A percentile compares a stretch with the other conserved stretches of the same genome.
Conservation (phyloP, 2,113 vertebrate genomes). For the Haplochromis vanheusdeni region DNA sequence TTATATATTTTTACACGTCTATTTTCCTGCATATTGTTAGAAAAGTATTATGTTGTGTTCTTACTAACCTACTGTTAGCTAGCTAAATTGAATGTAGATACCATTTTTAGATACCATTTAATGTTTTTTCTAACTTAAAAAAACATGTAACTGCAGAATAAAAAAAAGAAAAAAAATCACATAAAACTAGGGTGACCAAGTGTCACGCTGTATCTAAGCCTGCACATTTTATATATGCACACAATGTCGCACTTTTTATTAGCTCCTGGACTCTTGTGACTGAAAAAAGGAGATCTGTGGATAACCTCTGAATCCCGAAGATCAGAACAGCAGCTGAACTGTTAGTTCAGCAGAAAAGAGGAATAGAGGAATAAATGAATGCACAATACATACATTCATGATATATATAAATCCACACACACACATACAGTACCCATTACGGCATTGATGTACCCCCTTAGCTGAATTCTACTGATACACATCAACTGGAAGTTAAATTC, state of each 20-base stretch:
- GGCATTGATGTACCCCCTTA: background rate
- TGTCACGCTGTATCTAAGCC: background rate
- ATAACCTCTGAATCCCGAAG: background rate
- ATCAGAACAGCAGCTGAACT: background rate
- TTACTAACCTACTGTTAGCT: background rate
- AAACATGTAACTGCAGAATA: background rate
- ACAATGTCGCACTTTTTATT: background rate
- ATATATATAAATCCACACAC: background rate
- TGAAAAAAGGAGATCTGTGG: background rate
- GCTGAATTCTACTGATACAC: background rate
- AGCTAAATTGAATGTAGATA: background rate
- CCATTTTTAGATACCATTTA: background rate
- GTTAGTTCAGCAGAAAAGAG: background rate
- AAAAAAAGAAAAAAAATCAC: accelerated
- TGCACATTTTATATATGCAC: background rate
- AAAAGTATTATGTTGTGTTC: background rate
- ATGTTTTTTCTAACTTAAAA: background rate
- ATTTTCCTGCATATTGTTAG: background rate
- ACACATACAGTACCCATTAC: background rate
- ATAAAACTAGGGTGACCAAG: background rate
- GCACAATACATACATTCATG: background rate
- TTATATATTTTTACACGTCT: background rate
- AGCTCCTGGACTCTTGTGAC: background rate
- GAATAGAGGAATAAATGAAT: background rate
- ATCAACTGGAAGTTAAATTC: background rate